These are phyloP conservation scores for Drosophila histrio DNA, from an alignment of 2,888 invertebrate species.

Conservation along the genomic window DNA sequence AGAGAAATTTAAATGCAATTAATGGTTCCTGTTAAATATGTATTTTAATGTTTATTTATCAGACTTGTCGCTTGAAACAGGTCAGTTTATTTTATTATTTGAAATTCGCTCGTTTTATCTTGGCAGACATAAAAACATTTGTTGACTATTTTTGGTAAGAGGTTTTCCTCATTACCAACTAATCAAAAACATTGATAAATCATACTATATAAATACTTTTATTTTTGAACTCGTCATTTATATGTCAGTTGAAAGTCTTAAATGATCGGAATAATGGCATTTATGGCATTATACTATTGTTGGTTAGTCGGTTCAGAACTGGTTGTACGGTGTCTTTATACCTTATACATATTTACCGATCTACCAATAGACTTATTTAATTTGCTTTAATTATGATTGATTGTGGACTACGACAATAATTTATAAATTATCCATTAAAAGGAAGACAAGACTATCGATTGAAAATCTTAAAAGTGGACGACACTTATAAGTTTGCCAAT, in stretches of 20 bases:
- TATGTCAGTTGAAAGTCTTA: background rate
- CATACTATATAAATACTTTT: background rate
- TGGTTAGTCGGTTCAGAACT: too few species aligned
- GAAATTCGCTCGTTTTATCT: too few species aligned
- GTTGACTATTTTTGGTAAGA: background rate
- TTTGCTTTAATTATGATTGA: too few species aligned
- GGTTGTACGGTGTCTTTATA: too few species aligned
- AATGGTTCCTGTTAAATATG: background rate
- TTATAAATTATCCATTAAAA: too few species aligned
- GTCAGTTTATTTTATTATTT: background rate
- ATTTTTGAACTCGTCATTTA: background rate
- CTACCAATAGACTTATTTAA: too few species aligned
- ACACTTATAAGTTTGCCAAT: too few species aligned
- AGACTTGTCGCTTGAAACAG: background rate
- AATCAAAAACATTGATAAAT: background rate
- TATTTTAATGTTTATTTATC: background rate
- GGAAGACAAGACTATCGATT: too few species aligned
- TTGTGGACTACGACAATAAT: background rate
- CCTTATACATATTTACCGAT: too few species aligned
- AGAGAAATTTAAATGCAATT: too few species aligned
- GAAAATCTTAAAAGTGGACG: too few species aligned
- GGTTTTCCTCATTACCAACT: constrained; percentile 1
- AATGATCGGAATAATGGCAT: background rate
- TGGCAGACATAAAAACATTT: too few species aligned
- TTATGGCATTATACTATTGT: background rate